These are phyloP conservation scores for Caracal caracal DNA, from an alignment of 2,113 vertebrate species.

Conservation along the genomic window DNA sequence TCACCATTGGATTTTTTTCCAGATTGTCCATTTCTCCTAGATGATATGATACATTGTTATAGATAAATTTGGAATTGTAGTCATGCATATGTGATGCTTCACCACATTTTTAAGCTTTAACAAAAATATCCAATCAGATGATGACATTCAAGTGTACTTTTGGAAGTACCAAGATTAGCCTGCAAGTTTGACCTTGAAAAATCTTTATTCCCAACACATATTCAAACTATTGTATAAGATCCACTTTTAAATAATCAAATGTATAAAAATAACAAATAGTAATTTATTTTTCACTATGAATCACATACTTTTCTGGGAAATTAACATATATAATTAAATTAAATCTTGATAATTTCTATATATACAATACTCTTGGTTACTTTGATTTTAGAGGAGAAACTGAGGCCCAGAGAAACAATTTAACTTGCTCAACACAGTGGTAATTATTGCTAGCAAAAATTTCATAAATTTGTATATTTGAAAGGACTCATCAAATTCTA, in stretches of 20 bases:
- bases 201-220: not conserved
- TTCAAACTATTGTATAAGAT: not conserved
- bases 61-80: not conserved
- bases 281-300: not conserved
- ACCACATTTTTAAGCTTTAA: not conserved
- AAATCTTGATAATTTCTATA: not conserved
- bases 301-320: not conserved
- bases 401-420: not conserved
- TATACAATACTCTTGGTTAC: not conserved
- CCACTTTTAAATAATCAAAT: not conserved
- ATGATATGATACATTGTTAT: not conserved
- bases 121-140: not conserved
- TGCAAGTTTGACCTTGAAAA: not conserved
- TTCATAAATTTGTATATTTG: not conserved
- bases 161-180: not conserved
- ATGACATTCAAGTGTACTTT: not conserved
- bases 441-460: not conserved
- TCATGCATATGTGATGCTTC: not conserved
- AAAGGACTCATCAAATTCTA: not conserved
- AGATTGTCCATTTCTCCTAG: not conserved
- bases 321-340: not conserved
- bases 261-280: not conserved
- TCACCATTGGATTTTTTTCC: not conserved
- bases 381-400: not conserved
- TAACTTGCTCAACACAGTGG: not conserved